Evolutionary conservation across 2,797 vertebrate genomes (phyloP).

Genomic region (Propithecus perrieri): DNA sequence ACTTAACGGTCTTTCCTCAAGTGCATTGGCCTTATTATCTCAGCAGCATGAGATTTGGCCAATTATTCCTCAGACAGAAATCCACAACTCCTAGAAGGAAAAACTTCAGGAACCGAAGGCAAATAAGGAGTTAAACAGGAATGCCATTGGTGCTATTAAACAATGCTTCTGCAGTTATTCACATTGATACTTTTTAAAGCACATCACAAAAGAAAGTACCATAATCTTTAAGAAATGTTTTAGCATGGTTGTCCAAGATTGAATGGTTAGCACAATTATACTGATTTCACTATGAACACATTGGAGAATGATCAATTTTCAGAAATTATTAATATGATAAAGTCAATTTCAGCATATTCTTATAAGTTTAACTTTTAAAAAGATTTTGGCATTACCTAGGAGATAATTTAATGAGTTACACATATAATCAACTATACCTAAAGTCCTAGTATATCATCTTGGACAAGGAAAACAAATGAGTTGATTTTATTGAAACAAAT

Average conservation of each 20-base stretch:
- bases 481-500: slow-evolving; percentile 18
- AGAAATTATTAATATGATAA: not conserved
- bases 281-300: not conserved
- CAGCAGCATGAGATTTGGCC: slow-evolving; percentile 13
- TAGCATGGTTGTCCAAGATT: slow-evolving; percentile 8
- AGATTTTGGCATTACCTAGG: not conserved
- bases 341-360: slow-evolving; percentile 3
- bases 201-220: not conserved
- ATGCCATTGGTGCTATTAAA: not conserved
- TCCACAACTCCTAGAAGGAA: not conserved
- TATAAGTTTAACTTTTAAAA: slow-evolving; percentile 33
- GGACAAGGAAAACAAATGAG: slow-evolving; percentile 7
- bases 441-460: slow-evolving; percentile 10
- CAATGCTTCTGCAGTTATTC: slow-evolving; percentile 38
- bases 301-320: slow-evolving; percentile 24
- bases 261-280: not conserved
- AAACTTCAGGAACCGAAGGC: slow-evolving; percentile 33
- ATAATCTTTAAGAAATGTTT: slow-evolving; percentile 20
- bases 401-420: slow-evolving; percentile 37
- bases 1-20: slow-evolving; percentile 26
- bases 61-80: slow-evolving; percentile 41
- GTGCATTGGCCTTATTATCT: not conserved
- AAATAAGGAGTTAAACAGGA: slow-evolving; percentile 16
- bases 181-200: slow-evolving; percentile 29
- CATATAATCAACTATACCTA: not conserved